Conservation (phyloP, 2,888 invertebrate genomes). For the Sisyra nigra region DNA sequence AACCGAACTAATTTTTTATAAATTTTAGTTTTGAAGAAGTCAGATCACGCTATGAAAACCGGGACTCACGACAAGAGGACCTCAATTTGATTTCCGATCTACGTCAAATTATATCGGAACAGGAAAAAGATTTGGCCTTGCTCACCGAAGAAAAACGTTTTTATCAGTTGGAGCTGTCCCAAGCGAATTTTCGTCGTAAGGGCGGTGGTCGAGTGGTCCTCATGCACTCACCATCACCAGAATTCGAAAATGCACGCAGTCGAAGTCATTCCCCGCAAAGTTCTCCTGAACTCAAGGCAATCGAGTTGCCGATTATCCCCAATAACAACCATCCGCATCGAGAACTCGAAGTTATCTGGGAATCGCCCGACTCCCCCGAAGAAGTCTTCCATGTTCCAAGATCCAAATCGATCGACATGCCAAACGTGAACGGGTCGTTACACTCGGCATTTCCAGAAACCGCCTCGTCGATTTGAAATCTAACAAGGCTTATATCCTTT, state of each 20-base stretch:
- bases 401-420: too few relatives aligned
- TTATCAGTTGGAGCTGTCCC: slow-evolving; percentile 32
- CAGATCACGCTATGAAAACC: slow-evolving; percentile 33
- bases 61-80: slow-evolving; percentile 38
- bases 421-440: too few relatives aligned
- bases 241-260: neutral
- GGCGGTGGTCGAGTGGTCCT: neutral
- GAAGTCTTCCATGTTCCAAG: neutral
- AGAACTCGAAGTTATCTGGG: slow-evolving; percentile 1
- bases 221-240: slow-evolving; percentile 2
- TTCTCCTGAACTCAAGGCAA: neutral
- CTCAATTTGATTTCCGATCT: slow-evolving; percentile 35
- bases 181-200: neutral
- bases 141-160: slow-evolving; percentile 39
- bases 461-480: too few relatives aligned
- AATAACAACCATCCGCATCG: neutral
- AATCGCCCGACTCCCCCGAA: neutral
- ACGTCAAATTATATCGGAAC: slow-evolving; percentile 35
- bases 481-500: too few relatives aligned
- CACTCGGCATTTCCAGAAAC: too few relatives aligned
- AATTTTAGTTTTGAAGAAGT: slow-evolving; percentile 36
- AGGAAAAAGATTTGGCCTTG: slow-evolving; percentile 36
- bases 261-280: neutral
- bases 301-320: too few relatives aligned
- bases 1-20: slow-evolving; percentile 1